Percentiles rank a stretch among this genome's conserved stretches.
Conservation (phyloP, 2,888 invertebrate genomes). For the Chaetogeoica ovagalla region DNA sequence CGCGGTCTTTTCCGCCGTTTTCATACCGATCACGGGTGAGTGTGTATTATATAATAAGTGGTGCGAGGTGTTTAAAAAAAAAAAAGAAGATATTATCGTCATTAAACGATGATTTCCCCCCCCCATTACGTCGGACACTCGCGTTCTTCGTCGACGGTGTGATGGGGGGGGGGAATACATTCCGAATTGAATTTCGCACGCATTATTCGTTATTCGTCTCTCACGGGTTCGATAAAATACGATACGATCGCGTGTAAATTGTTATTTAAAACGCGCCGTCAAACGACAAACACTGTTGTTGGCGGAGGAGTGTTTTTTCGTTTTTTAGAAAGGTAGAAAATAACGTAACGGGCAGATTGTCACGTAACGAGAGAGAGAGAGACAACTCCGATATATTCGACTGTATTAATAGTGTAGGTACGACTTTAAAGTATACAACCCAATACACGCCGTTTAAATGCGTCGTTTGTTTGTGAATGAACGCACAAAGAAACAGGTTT, state of each 20-base stretch:
- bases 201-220: too few relatives aligned
- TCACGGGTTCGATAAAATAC: too few relatives aligned
- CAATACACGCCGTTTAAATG: neutral
- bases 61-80: too few relatives aligned
- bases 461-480: constrained; percentile 39
- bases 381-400: neutral
- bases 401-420: neutral
- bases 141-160: too few relatives aligned
- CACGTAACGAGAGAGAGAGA: constrained; percentile 23
- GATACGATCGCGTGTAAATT: too few relatives aligned
- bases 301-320: neutral
- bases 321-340: constrained; percentile 36
- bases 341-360: neutral
- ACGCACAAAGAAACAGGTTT: constrained; percentile 50
- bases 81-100: too few relatives aligned
- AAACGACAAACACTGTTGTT: too few relatives aligned
- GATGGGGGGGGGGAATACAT: too few relatives aligned
- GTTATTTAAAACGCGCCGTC: too few relatives aligned
- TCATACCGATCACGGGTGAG: constrained; percentile 32
- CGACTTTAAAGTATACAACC: constrained; percentile 31
- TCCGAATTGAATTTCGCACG: too few relatives aligned
- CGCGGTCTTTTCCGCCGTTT: neutral
- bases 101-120: too few relatives aligned
- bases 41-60: neutral
- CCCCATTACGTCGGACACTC: too few relatives aligned